Base-by-base conservation (phyloP, 1,140 invertebrate genomes). In the Diabrotica undecimpunctata region DNA sequence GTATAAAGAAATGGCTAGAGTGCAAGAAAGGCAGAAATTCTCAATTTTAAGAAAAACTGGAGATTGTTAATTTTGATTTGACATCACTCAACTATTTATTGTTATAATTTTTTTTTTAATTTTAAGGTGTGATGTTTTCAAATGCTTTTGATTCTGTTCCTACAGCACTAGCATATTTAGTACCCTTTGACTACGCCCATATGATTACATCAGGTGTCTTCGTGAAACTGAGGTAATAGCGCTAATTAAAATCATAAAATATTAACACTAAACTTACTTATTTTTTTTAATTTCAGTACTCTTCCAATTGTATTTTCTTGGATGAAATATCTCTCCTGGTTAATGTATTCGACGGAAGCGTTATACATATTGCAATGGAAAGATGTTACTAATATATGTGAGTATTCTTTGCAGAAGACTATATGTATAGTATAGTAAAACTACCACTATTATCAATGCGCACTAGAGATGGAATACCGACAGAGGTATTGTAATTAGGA, bases 261-360 rank as follows among this genome's bases (percentile, higher is more conserved):
- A 46, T 46, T 46, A 5, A 10, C 41, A 10, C 6, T 46, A 8
- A 46, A 8, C 8, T n/a, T n/a, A 25, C 25, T 2, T 25, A 25
- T 25, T 25, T 25, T 25, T 25, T 46, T 46, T 46, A 8, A 8
- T 46, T 83, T 37, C 75, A 91, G 91, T 67, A 87, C 92, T 5
- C 80, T 96, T 63, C 93, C 95, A 0, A 76, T 81, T 65, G 90
- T 91, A 66, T 82, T 96, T 38, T 83, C 84, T 25, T 97, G 94
- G 92, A 83, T 94, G 1, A 89, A 91, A 73, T 94, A 95, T 76
- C 73, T 97, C 9, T 97, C 94, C 0, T 98, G 95, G 94, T 85
- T 98, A 73, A 88, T 93, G 79, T 96, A 96, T 78, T 90, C 91
- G 3, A 95, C 92, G 73, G 95, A 98, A 83, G 88, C 92, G 0